These are phyloP conservation scores for Pachypeltis micranthus DNA, from an alignment of 1,140 invertebrate species.

Conservation along the genomic window DNA sequence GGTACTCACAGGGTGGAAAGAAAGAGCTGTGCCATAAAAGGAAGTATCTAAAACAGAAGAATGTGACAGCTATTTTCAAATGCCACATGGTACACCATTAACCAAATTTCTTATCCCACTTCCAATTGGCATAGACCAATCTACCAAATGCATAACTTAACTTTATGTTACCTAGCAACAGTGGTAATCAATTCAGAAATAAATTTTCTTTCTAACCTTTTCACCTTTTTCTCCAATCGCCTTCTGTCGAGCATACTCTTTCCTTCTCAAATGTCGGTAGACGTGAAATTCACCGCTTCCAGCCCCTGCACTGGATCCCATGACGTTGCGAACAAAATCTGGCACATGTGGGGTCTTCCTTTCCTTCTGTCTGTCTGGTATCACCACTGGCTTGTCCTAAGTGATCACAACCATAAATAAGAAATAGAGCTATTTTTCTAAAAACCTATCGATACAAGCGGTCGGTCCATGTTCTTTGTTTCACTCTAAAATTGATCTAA, in stretches of 20 bases:
- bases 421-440: background rate
- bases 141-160: no score
- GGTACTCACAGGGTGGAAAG: no score
- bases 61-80: no score
- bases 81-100: no score
- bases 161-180: no score
- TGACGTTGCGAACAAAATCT: conserved; percentile 93
- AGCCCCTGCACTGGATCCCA: conserved; percentile 94
- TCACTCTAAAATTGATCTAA: background rate
- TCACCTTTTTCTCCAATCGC: conserved; percentile 77
- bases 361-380: conserved; percentile 71
- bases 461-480: no score
- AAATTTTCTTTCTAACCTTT: conserved; percentile 60
- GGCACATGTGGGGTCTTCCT: conserved; percentile 65
- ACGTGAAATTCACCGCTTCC: conserved; percentile 98
- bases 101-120: no score
- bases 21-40: no score
- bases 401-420: conserved; percentile 23
- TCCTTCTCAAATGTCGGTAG: conserved; percentile 82
- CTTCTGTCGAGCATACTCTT: conserved; percentile 91
- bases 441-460: conserved; percentile 19
- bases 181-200: no score
- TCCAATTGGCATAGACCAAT: no score
- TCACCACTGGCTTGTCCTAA: conserved; percentile 74
- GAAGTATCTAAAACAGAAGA: no score